Conservation (phyloP, 1,140 invertebrate genomes). For the Aphelenchoides besseyi region DNA sequence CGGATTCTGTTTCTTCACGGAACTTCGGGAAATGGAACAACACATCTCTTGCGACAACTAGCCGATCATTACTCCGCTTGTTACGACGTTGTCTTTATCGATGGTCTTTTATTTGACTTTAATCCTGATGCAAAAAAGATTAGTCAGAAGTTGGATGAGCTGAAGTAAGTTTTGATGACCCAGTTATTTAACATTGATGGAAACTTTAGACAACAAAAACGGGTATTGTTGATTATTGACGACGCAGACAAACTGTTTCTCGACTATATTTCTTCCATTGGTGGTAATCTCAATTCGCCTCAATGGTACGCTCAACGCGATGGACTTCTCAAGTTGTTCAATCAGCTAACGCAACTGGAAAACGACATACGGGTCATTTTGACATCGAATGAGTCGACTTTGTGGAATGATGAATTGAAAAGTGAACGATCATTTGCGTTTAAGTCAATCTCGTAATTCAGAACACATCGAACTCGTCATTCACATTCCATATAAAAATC, state of each 20-base stretch:
- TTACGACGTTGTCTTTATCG: conserved; percentile 13
- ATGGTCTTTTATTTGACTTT: not conserved
- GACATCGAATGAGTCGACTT: conserved; percentile 7
- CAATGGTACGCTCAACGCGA: not conserved
- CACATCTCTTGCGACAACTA: not conserved
- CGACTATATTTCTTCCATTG: conserved; percentile 1
- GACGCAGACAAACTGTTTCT: conserved; percentile 16
- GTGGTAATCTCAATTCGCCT: not conserved
- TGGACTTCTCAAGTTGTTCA: not conserved
- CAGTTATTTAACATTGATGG: too few species aligned
- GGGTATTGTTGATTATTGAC: not conserved
- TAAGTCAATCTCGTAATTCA: not conserved
- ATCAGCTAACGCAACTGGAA: not conserved
- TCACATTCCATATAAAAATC: conserved; percentile 17
- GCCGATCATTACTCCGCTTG: not conserved
- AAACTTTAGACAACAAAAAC: not conserved
- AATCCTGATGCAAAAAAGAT: not conserved
- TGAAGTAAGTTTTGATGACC: not conserved
- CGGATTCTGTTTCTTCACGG: conserved; percentile 4
- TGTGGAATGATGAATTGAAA: conserved; percentile 6
- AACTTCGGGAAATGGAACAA: conserved; percentile 14
- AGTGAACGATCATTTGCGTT: conserved; percentile 4
- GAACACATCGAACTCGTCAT: not conserved
- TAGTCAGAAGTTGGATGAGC: not conserved
- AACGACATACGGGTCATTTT: not conserved